Evolutionary conservation across 2,888 invertebrate species (phyloP), one percentile per base, ranked within the genome.

Genomic region (Epirrita christyi): DNA sequence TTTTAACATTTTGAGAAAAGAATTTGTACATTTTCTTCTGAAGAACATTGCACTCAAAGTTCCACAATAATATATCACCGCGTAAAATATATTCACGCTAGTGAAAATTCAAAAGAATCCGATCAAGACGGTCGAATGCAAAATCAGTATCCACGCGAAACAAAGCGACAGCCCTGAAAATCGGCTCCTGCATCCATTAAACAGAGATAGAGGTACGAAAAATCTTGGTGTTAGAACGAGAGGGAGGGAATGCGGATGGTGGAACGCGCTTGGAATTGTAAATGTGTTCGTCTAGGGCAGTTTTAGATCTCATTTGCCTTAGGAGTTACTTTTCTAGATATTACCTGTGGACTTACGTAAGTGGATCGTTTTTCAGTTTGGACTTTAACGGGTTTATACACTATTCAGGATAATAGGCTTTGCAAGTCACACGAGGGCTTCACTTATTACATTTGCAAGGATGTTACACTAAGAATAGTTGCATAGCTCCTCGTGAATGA

Each of bases 211-310:
- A 50, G 28, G 52, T 66, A 66, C 48, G 55, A 53, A 61, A 72
- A 66, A 61, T 11, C 44, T 56, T 32, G 61, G 11, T 58, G 63
- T 57, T 43, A 62, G 78, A 80, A 68, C 68, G 69, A 66, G 80
- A 76, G 64, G 66, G 78, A 67, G 58, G 73, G 75, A 78, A 84
- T 88, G 86, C 86, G 88, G 88, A 86, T 84, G 83, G 83, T 74
- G 73, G 80, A 76, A 87, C 83, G 88, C 80, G 85, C 61, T 70
- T 73, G 71, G 89, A 88, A 90, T 90, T 80, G 82, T 78, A 87
- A 90, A 88, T 87, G 76, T 66, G 70, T 64, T 66, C 71, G 71
- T 71, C 67, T 60, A 64, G 67, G 68, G 70, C 71, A 74, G 71
- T 71, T 73, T 70, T 67, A 71, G 71, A 66, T 67, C 71, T 66